Conservation (phyloP, 1,140 invertebrate species). For the Anthonomus grandis region DNA sequence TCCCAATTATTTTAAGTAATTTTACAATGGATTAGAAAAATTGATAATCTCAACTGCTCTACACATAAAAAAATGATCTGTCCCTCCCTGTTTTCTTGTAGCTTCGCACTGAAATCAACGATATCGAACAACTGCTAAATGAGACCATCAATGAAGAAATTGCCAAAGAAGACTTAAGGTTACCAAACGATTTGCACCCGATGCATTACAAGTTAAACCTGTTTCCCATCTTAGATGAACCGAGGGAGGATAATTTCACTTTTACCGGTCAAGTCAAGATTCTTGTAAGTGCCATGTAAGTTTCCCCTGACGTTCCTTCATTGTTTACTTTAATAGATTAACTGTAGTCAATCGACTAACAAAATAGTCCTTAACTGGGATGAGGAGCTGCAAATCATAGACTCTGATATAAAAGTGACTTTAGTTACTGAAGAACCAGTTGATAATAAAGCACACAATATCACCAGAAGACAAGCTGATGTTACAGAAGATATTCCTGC, state of each 20-base stretch:
- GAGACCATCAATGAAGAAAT: conserved; percentile 37
- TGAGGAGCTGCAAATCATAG: conserved; percentile 30
- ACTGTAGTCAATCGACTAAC: conserved; percentile 34
- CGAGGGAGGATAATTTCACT: conserved; percentile 35
- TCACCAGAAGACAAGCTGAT: conserved; percentile 19
- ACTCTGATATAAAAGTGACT: conserved; percentile 28
- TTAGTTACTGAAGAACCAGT: conserved; percentile 22
- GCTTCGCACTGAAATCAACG: conserved; percentile 32
- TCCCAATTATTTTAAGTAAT: too few relatives aligned
- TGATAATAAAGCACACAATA: conserved; percentile 7
- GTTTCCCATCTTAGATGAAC: conserved; percentile 38
- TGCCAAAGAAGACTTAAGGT: conserved; percentile 30
- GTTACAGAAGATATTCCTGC: neutral
- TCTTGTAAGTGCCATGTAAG: conserved; percentile 20
- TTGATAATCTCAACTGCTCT: too few relatives aligned
- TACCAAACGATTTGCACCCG: conserved; percentile 35
- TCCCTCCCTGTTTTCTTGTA: conserved; percentile 18
- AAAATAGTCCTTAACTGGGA: conserved; percentile 40
- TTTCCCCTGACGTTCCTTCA: too few relatives aligned
- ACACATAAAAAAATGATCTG: too few relatives aligned
- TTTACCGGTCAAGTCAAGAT: conserved; percentile 39
- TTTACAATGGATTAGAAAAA: too few relatives aligned
- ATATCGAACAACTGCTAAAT: conserved; percentile 41
- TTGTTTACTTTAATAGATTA: too few relatives aligned
- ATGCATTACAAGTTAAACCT: conserved; percentile 35